phyloP scores from a whole-genome alignment of 2,113 vertebrate genomes.

The Melanostigma gelatinosum region DNA sequence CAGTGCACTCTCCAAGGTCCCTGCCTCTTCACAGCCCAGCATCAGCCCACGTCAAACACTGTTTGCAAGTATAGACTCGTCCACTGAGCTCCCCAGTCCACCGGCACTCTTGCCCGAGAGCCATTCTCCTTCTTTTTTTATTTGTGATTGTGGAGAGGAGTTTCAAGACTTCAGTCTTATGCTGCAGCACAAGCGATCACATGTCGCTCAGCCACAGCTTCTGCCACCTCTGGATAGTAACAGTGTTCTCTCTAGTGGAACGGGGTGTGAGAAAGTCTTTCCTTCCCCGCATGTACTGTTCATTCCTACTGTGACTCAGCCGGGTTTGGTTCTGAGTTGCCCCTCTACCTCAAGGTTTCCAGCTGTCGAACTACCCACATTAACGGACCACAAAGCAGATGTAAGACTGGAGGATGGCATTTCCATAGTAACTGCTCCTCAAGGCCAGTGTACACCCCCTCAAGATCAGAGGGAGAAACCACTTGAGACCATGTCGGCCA shows the following conservation, averaged over 20 bases:
- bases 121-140: constrained; percentile 63
- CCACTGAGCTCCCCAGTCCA: constrained; percentile 44
- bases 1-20: constrained; percentile 42
- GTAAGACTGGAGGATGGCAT: constrained; percentile 36
- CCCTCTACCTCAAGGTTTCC: constrained; percentile 60
- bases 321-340: constrained; percentile 30
- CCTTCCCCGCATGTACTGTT: constrained; percentile 22
- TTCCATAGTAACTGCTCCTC: constrained; percentile 45
- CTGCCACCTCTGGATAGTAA: constrained; percentile 37
- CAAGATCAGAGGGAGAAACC: constrained; percentile 38
- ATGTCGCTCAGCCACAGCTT: constrained; percentile 55
- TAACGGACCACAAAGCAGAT: constrained; percentile 36
- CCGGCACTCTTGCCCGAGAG: constrained; percentile 33
- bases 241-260: constrained; percentile 14
- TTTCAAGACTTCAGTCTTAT: constrained; percentile 72
- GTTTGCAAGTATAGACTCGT: constrained; percentile 58
- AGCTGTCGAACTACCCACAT: constrained; percentile 36
- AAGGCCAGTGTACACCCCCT: constrained; percentile 28
- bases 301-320: constrained; percentile 26
- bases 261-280: constrained; percentile 9
- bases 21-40: constrained; percentile 43
- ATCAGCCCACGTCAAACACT: constrained; percentile 41
- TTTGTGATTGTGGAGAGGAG: constrained; percentile 79
- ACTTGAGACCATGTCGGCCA: constrained; percentile 27
- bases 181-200: constrained; percentile 76